A percentile compares a stretch with the other conserved stretches of the same genome.
Evolutionary conservation across 2,797 vertebrate species (phyloP).

Genomic region (Jordanella pulchra): DNA sequence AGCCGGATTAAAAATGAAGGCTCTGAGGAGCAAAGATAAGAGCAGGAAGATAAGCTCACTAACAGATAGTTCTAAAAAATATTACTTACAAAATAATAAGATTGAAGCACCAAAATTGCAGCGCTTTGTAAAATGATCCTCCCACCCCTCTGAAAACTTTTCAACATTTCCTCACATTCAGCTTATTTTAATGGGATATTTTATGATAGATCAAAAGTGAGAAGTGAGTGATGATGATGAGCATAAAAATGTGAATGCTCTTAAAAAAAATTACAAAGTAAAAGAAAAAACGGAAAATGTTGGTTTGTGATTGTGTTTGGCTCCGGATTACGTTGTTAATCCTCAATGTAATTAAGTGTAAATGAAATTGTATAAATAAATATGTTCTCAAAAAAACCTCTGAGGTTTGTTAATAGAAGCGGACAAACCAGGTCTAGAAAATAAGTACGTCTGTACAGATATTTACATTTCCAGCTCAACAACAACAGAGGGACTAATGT

Average conservation of each 20-base stretch:
- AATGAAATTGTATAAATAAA: too few relatives aligned
- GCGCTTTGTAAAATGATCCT: not conserved
- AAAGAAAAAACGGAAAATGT: not conserved
- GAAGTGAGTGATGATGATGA: not conserved
- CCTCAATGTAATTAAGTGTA: too few relatives aligned
- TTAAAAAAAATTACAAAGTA: not conserved
- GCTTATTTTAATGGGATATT: not conserved
- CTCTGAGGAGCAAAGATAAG: not conserved
- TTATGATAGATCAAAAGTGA: not conserved
- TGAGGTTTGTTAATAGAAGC: too few relatives aligned
- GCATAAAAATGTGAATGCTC: not conserved
- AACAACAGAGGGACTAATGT: too few relatives aligned
- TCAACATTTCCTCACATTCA: not conserved
- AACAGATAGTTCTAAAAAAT: not conserved
- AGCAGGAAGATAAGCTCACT: not conserved
- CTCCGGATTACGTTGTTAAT: not conserved
- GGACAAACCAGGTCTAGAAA: too few relatives aligned
- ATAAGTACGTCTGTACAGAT: too few relatives aligned
- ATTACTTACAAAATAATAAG: not conserved
- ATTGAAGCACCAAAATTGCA: not conserved
- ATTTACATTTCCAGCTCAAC: too few relatives aligned
- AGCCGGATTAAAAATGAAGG: not conserved
- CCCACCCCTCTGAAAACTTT: not conserved
- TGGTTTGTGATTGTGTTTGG: not conserved
- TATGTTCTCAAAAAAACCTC: too few relatives aligned